Conservation (phyloP, 2,797 vertebrate species). For the Acanthurus leucopareius region DNA sequence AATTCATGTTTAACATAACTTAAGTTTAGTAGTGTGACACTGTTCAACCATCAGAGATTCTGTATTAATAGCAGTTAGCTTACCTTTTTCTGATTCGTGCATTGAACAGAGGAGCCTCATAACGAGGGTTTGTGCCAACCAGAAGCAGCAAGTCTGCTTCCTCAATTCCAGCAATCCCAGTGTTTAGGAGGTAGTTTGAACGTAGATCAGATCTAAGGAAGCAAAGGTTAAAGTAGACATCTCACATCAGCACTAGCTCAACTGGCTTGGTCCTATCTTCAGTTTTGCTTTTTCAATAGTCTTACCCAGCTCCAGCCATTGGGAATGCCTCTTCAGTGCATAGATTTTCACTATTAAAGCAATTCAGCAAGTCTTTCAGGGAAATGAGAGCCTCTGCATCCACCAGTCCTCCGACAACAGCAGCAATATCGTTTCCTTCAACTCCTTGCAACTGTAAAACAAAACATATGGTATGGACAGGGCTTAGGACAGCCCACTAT, state of each 20-base stretch:
- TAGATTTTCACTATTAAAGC: conserved; percentile 87
- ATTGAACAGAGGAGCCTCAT: conserved; percentile 92
- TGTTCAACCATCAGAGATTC: not conserved
- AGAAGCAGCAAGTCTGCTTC: conserved; percentile 91
- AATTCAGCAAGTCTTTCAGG: conserved; percentile 91
- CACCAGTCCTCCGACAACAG: conserved; percentile 90
- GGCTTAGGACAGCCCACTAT: not conserved
- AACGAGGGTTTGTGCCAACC: conserved; percentile 92
- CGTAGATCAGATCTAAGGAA: conserved; percentile 89
- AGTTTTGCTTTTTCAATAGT: not conserved
- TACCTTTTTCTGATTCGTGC: conserved; percentile 92
- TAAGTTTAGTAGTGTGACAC: not conserved
- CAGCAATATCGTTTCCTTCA: conserved; percentile 86
- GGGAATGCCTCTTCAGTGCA: conserved; percentile 94
- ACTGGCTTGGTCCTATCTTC: not conserved
- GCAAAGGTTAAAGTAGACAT: not conserved
- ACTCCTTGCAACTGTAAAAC: conserved; percentile 81
- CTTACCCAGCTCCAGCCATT: conserved; percentile 71
- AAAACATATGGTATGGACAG: conserved; percentile 15
- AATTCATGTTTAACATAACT: not conserved
- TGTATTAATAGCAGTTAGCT: not conserved
- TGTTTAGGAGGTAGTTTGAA: conserved; percentile 93
- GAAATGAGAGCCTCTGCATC: conserved; percentile 92
- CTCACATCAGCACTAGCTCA: not conserved
- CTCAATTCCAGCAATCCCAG: conserved; percentile 91